Base-by-base conservation (phyloP, 2,797 vertebrate genomes). In the Lutjanus campechanus region DNA sequence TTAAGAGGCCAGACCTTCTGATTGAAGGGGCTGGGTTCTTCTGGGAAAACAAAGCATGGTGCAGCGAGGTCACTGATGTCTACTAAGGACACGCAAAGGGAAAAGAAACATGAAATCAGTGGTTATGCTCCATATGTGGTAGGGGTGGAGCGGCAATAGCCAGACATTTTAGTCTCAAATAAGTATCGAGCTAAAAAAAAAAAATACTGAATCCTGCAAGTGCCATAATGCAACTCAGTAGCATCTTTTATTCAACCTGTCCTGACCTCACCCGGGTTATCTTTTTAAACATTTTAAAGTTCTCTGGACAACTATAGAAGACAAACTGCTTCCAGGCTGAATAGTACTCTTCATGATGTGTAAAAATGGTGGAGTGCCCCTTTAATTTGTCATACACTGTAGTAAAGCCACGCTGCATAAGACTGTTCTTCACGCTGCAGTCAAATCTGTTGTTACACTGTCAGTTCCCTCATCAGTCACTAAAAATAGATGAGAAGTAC, bases 391-490 rank as follows among this genome's bases (percentile, higher is more conserved):
- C 50, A 77, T 50, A 25, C 17, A 15, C 11, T 29, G 40, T 56
- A 69, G 11, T 59, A 15, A 69, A n/a, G 13, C 13, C 8, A 36
- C 2, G 11, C 46, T 17, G 50, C 13, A 58, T 59, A 11, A 69
- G 16, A 46, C 50, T 19, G 47, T n/a, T 79, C 19, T 53, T n/a
- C 9, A 29, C 47, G 15, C 16, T 40, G 25, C n/a, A 58, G 13
- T 50, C 36, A 54, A 69, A 49, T 58, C 68, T 46, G 63, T 17
- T 29, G 36, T 20, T 47, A 36, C 47, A 62, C n/a, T 44, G 47
- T 19, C 49, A 10, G 8, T 11, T 22, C 19, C 70, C 12, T 47
- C n/a, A 50, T 46, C 56, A 29, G 22, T 77, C 44, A 59, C 60
- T 51, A 59, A 49, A n/a, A 63, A 49, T 11, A 61, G n/a, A 62